These are phyloP conservation scores for Harpalus rufipes DNA, from an alignment of 2,888 invertebrate species.

Conservation along the genomic window DNA sequence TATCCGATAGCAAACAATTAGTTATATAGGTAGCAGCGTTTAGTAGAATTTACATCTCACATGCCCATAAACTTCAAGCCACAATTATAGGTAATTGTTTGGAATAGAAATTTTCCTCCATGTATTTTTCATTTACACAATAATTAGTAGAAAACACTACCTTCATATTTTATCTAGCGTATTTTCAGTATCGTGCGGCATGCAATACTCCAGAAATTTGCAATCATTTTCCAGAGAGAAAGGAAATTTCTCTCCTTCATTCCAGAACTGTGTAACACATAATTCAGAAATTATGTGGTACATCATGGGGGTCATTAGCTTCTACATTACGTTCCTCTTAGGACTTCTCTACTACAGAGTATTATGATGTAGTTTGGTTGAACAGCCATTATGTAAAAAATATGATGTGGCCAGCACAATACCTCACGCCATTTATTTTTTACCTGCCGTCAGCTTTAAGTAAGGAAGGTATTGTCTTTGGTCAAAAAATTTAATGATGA, in stretches of 20 bases:
- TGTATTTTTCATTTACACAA: conserved; percentile 39
- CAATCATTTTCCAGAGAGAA: conserved; percentile 10
- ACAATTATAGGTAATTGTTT: conserved; percentile 34
- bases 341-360: no score
- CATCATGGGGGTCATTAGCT: no score
- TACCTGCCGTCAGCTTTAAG: no score
- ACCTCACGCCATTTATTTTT: no score
- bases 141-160: conserved; percentile 50
- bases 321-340: no score
- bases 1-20: conserved; percentile 31
- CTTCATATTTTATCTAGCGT: conserved; percentile 30
- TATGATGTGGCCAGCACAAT: no score
- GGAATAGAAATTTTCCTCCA: conserved; percentile 28
- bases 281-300: no score
- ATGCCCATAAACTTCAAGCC: background rate
- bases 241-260: conserved; percentile 2
- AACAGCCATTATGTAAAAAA: no score
- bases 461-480: no score
- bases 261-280: no score
- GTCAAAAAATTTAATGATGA: no score
- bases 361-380: no score
- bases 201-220: background rate
- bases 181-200: conserved; percentile 17
- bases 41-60: conserved; percentile 27
- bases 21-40: conserved; percentile 16